Evolutionary conservation across 2,797 vertebrate species (phyloP).

Genomic region (Melanogrammus aeglefinus): DNA sequence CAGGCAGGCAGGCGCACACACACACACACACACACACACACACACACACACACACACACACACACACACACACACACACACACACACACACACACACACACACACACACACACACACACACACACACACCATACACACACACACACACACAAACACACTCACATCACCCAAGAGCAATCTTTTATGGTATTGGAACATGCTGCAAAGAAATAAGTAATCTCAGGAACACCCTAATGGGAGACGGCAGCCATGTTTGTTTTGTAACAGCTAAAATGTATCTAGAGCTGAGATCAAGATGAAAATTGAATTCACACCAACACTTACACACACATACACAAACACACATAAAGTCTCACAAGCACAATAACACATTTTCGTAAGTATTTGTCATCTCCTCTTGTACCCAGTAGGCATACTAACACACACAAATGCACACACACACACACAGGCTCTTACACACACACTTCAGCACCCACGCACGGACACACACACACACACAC

Average conservation of each 20-base stretch:
- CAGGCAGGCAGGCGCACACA: too few relatives aligned
- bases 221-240: background rate
- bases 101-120: too few relatives aligned
- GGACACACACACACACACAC: slow-evolving; percentile 14
- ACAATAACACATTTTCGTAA: background rate
- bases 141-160: background rate
- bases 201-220: background rate
- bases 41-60: background rate
- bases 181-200: background rate
- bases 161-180: background rate
- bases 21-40: slow-evolving; percentile 10
- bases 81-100: slow-evolving; percentile 2
- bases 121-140: too few relatives aligned
- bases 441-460: slow-evolving; percentile 3
- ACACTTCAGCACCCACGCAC: background rate
- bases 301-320: background rate
- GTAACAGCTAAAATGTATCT: background rate
- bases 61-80: background rate
- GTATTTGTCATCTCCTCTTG: background rate
- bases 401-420: slow-evolving; percentile 20
- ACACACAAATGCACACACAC: background rate
- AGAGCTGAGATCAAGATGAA: background rate
- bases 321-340: slow-evolving; percentile 10
- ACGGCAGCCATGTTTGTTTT: background rate
- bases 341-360: slow-evolving; percentile 2